These are phyloP conservation scores for Dermatophagoides farinae DNA, from an alignment of 1,140 invertebrate species.

Conservation along the genomic window DNA sequence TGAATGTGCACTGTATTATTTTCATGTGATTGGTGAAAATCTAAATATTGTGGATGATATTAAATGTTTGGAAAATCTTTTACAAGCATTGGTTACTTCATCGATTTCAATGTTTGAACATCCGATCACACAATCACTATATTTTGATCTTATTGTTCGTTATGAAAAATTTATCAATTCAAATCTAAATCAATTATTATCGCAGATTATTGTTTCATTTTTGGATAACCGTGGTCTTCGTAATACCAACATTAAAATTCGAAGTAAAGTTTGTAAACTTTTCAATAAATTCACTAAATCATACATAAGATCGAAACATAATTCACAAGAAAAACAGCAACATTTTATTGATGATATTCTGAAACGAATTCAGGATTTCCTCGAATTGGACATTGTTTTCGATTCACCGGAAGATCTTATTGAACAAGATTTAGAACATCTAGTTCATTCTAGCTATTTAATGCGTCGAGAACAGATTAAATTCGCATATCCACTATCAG, in stretches of 20 bases:
- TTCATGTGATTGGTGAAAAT: slow-evolving; percentile 34
- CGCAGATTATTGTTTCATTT: slow-evolving; percentile 25
- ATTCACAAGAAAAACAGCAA: slow-evolving; percentile 16
- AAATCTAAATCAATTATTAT: slow-evolving; percentile 2
- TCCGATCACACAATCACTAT: neutral
- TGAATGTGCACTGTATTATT: slow-evolving; percentile 32
- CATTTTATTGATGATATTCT: slow-evolving; percentile 33
- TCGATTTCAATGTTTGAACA: neutral
- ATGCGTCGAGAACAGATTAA: neutral
- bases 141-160: slow-evolving; percentile 22
- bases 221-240: slow-evolving; percentile 33
- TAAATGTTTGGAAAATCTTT: neutral
- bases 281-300: slow-evolving; percentile 34
- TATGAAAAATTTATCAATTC: slow-evolving; percentile 36
- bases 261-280: slow-evolving; percentile 32
- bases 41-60: slow-evolving; percentile 2
- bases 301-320: slow-evolving; percentile 23
- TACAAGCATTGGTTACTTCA: slow-evolving; percentile 24
- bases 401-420: neutral
- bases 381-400: slow-evolving; percentile 24
- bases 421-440: slow-evolving; percentile 25
- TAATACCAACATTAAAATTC: slow-evolving; percentile 28
- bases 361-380: slow-evolving; percentile 30
- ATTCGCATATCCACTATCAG: slow-evolving; percentile 22
- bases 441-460: slow-evolving; percentile 17